Base-by-base conservation (phyloP, 1,140 invertebrate genomes). In the Drusus annulatus region DNA sequence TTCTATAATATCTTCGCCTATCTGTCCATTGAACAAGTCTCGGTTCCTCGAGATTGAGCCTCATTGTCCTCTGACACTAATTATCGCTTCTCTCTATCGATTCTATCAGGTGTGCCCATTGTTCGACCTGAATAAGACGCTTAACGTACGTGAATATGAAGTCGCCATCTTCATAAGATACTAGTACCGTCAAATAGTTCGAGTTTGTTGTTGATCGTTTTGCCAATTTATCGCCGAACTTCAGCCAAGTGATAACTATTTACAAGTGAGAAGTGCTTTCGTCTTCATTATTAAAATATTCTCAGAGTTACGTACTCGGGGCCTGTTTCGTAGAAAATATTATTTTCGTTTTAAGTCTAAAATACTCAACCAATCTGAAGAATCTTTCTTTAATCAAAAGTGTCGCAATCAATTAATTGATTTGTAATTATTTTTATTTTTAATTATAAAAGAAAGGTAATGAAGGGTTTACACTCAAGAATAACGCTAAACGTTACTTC, bases 41-140 rank as follows among this genome's bases (percentile, higher is more conserved):
- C 16, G 62, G 21, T 28, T 60, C 62, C 62, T 71, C 54, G 19
- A 63, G 75, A 77, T 51, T 16, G 75, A 45, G 17, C 8, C 13
- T 36, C 21, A 77, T 77, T 77, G 75, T 77, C 45, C 36, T 63
- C 19, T 77, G 75, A 77, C 58, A 77, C 75, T 65, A 65, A 77
- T 63, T 77, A 77, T 77, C 21, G 60, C 75, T 51, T 51, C 58
- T 45, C 10, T 45, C 36, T 77, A 77, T 77, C 21, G 60, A 58
- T 51, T 51, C 58, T 63, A 77, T 62, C 58, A 76, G 75, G 75
- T 77, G 58, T 77, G 52, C 8, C 58, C 21, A 50, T 77, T 77
- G 75, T 77, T 28, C 36, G 36, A 21, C 19, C n/a, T 62, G 17
- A 63, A 77, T 51, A 77, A 50, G 75, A 63, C 28, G 60, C 36